Base-by-base conservation (phyloP, 2,888 invertebrate genomes). In the Heteropelma amictum region DNA sequence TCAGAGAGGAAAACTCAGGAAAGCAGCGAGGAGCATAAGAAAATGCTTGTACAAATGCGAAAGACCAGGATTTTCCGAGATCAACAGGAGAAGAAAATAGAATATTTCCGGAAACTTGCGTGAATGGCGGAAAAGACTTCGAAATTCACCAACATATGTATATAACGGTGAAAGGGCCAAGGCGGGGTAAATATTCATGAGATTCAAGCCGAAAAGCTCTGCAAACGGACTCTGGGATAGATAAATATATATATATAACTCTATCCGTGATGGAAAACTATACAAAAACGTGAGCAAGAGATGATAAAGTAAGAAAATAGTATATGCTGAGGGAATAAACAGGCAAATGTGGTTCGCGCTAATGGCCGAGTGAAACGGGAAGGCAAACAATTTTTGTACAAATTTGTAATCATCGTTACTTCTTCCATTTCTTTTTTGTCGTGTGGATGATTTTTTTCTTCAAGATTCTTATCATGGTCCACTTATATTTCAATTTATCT, bases 141-240 rank as follows among this genome's bases (percentile, higher is more conserved):
- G 64, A 51, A 64, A 69, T 64, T 74, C 45, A 60, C 60, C 53
- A 69, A 69, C 64, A 60, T 65, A 64, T 53, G 64, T 64, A 64
- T 64, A 64, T 53, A 64, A 38, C 64, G 17, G 21, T 30, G 12
- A 64, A 64, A 69, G 64, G 38, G 64, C 69, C 53, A 64, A 47
- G 51, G 51, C n/a, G 28, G 60, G 28, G 45, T 42, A 74, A 74
- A 69, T 74, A 74, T 74, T 74, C 74, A 74, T 74, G 74, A 74
- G 60, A 74, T 74, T 74, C 74, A 64, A 69, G 69, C 58, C 58
- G 74, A 69, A 69, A 69, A 74, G 69, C 74, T 69, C 69, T 69
- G 69, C 74, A 58, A 74, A 60, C 69, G 74, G 64, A 53, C 69
- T 64, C 69, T 60, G 69, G 51, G 47, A 49, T 45, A 58, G 40